A percentile compares a stretch with the other conserved stretches of the same genome.
Conservation (phyloP, 1,140 invertebrate genomes). For the Pectinophora gossypiella region DNA sequence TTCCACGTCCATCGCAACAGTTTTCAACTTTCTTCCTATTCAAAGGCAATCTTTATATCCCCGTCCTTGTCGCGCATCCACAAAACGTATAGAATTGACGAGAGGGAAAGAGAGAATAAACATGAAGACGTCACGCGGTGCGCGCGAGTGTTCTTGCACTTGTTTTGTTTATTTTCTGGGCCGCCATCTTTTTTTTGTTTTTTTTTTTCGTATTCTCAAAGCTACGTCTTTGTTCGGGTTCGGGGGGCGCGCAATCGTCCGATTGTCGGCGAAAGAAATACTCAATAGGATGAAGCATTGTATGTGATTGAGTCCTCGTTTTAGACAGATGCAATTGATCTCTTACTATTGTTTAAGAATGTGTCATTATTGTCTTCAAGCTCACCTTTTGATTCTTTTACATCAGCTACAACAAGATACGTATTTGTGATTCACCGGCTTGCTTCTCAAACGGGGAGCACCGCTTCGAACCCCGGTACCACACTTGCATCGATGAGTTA, state of each 20-base stretch:
- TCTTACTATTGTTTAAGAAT: no score
- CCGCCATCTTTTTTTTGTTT: constrained; percentile 50
- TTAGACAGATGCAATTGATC: no score
- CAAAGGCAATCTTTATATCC: constrained; percentile 32
- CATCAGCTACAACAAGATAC: no score
- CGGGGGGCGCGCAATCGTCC: constrained; percentile 52
- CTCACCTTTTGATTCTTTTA: no score
- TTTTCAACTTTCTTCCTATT: constrained; percentile 69
- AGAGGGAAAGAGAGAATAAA: constrained; percentile 48
- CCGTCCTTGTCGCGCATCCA: constrained; percentile 37
- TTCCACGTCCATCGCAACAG: constrained; percentile 51
- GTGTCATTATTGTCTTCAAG: no score
- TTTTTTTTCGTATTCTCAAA: constrained; percentile 50
- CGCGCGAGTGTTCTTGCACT: constrained; percentile 67
- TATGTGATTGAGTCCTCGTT: background rate
- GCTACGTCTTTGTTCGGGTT: constrained; percentile 69
- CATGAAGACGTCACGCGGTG: constrained; percentile 70
- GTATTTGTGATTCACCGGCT: no score
- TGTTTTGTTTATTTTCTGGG: constrained; percentile 68
- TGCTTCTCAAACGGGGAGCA: no score
- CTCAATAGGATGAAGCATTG: background rate
- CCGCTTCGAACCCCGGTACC: no score
- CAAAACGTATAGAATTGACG: constrained; percentile 8
- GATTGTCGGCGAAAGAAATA: background rate
- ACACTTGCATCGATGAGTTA: no score